A percentile compares a stretch with the other conserved stretches of the same genome.
These are phyloP conservation scores for Limnodromus scolopaceus DNA, from an alignment of 2,797 vertebrate genomes.

Conservation along the genomic window DNA sequence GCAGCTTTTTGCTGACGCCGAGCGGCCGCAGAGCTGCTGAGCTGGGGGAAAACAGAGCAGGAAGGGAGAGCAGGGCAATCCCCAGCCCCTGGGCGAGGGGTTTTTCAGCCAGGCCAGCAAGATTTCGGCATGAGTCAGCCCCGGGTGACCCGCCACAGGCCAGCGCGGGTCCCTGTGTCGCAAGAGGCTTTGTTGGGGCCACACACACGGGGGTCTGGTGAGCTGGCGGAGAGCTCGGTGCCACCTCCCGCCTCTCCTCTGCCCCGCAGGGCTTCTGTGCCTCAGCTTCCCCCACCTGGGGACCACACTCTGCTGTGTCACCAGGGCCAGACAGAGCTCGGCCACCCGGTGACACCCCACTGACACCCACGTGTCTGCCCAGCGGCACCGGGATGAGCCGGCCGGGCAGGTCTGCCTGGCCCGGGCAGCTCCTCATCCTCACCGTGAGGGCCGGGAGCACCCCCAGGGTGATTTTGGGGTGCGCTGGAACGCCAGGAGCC, in stretches of 20 bases:
- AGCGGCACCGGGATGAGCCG: rapidly evolving
- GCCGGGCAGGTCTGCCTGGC: not conserved
- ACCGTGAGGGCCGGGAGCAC: rapidly evolving
- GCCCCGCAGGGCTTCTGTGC: not conserved
- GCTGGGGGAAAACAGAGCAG: rapidly evolving
- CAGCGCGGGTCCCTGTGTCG: not conserved
- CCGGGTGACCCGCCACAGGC: rapidly evolving
- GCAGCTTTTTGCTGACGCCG: not conserved
- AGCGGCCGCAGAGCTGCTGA: not conserved
- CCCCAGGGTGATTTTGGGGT: not conserved
- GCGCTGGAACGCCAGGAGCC: not conserved
- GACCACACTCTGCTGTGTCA: no score
- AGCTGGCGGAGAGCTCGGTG: not conserved
- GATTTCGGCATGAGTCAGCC: not conserved
- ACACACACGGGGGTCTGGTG: not conserved
- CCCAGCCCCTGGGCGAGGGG: not conserved
- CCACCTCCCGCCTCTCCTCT: not conserved
- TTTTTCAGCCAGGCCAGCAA: not conserved
- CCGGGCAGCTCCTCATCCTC: not conserved
- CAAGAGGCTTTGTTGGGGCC: not conserved
- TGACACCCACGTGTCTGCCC: rapidly evolving
- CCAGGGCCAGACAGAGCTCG: not conserved
- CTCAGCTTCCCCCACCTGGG: not conserved
- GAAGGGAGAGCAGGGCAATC: not conserved
- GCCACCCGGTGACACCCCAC: rapidly evolving